Conservation (phyloP, 2,113 vertebrate species). For the Brachyhypopomus gauderio region DNA sequence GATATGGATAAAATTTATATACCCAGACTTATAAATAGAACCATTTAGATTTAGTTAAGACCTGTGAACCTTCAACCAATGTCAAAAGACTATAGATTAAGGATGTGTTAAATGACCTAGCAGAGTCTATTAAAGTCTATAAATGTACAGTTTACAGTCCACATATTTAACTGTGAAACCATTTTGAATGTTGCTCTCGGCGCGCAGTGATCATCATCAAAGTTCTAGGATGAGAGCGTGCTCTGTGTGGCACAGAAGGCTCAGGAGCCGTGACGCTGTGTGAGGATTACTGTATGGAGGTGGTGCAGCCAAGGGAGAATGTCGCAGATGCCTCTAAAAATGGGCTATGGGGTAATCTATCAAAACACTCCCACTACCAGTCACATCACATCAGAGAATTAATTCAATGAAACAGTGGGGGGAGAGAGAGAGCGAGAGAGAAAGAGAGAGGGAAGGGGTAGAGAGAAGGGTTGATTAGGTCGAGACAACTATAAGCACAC, state of each 20-base stretch:
- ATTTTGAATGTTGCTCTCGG: too few relatives aligned
- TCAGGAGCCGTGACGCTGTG: not conserved
- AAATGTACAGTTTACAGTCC: too few relatives aligned
- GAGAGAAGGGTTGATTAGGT: slow-evolving; percentile 20
- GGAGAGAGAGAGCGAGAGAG: not conserved
- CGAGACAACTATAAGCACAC: slow-evolving; percentile 42
- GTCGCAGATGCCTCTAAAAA: slow-evolving; percentile 35
- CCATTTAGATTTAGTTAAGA: too few relatives aligned
- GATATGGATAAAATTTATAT: too few relatives aligned
- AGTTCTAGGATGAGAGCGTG: not conserved
- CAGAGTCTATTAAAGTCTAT: too few relatives aligned
- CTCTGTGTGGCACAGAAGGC: not conserved
- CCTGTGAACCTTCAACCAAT: too few relatives aligned
- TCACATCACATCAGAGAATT: slow-evolving; percentile 29
- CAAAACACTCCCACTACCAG: slow-evolving; percentile 37
- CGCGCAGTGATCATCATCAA: too few relatives aligned
- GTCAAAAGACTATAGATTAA: too few relatives aligned
- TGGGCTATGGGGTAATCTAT: slow-evolving; percentile 28
- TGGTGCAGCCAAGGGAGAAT: slow-evolving; percentile 10
- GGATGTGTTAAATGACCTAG: too few relatives aligned
- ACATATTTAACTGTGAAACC: too few relatives aligned
- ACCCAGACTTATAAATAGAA: too few relatives aligned
- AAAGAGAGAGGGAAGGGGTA: slow-evolving; percentile 7
- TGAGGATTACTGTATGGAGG: slow-evolving; percentile 35
- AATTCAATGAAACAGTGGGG: slow-evolving; percentile 27